Percentiles rank a stretch among this genome's conserved stretches.
phyloP scores from a whole-genome alignment of 2,113 vertebrate species.

The Zosterops pallidus region DNA sequence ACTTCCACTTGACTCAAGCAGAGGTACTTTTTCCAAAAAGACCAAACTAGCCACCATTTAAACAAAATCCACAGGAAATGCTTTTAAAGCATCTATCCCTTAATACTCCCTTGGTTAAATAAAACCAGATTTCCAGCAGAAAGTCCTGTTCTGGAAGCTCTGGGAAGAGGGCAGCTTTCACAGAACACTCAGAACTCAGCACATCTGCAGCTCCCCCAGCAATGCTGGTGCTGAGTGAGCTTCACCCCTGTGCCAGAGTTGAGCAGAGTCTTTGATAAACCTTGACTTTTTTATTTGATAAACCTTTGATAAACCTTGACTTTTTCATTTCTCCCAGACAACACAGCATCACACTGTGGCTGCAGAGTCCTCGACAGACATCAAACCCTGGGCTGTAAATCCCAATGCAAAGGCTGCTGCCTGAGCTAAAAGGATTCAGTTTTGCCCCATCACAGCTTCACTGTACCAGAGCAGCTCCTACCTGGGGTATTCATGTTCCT shows the following conservation, averaged over 20 bases:
- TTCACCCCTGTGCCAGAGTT: rapidly evolving
- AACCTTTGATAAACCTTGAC: neutral
- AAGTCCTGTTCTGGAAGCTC: neutral
- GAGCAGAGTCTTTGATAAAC: neutral
- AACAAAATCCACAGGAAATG: neutral
- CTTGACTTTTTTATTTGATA: neutral
- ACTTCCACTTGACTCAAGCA: neutral
- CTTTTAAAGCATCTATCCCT: neutral
- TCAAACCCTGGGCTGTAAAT: rapidly evolving
- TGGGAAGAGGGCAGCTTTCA: neutral
- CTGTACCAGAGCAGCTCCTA: neutral
- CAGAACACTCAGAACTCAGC: neutral
- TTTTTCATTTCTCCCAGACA: neutral
- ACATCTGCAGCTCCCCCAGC: neutral
- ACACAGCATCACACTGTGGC: neutral
- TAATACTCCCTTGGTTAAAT: neutral
- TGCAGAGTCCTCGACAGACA: neutral
- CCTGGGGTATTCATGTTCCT: neutral
- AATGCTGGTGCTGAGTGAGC: neutral
- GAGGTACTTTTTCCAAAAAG: neutral
- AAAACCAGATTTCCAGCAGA: neutral
- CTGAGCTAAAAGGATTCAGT: neutral
- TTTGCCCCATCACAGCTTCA: neutral
- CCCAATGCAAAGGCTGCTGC: neutral
- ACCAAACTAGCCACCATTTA: neutral